Percentiles rank a stretch among this genome's conserved stretches.
phyloP scores from a whole-genome alignment of 2,113 vertebrate species.

The Kobus ellipsiprymnus region DNA sequence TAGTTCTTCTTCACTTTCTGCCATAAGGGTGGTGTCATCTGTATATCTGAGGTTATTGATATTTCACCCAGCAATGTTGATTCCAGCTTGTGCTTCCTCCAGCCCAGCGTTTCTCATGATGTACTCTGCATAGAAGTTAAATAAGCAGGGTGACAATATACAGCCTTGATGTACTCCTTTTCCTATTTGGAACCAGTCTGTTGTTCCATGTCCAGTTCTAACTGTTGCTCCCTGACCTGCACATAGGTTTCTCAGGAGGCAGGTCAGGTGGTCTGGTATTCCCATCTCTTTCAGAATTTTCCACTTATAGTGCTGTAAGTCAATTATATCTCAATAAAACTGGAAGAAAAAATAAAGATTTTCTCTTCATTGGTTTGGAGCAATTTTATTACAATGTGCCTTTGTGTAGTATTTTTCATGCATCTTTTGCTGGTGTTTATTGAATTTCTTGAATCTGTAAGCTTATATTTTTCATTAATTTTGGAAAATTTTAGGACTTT shows the following conservation, averaged over 20 bases:
- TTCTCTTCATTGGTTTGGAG: not conserved
- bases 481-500: not conserved
- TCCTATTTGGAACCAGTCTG: too few relatives aligned
- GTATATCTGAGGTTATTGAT: too few relatives aligned
- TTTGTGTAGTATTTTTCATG: not conserved
- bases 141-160: too few relatives aligned
- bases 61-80: too few relatives aligned
- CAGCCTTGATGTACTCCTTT: too few relatives aligned
- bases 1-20: too few relatives aligned
- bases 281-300: not conserved
- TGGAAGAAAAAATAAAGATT: not conserved
- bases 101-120: too few relatives aligned
- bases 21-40: too few relatives aligned
- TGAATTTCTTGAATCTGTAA: not conserved
- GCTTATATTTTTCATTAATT: not conserved
- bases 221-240: not conserved
- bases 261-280: not conserved
- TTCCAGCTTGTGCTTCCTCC: too few relatives aligned
- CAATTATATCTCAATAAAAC: not conserved
- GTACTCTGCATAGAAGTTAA: too few relatives aligned
- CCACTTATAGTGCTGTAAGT: not conserved
- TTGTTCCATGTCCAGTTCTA: too few relatives aligned
- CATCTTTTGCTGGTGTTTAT: not conserved
- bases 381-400: not conserved
- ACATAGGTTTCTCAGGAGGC: not conserved